phyloP scores from a whole-genome alignment of 2,888 invertebrate species.

The Glomeris marginata region DNA sequence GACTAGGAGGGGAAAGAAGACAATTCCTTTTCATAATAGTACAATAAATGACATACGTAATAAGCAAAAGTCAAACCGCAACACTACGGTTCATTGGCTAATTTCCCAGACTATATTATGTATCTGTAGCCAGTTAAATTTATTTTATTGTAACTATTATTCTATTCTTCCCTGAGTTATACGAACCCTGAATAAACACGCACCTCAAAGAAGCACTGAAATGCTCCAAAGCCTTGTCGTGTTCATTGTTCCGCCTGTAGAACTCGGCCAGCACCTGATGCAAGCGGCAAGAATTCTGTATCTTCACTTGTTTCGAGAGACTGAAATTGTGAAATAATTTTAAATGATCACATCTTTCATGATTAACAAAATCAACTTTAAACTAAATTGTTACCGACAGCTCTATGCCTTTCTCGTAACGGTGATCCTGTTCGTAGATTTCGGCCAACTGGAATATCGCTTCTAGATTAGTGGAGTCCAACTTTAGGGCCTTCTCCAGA shows the following conservation, averaged over 20 bases:
- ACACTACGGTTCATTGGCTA: no score
- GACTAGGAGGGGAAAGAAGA: no score
- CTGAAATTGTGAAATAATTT: no score
- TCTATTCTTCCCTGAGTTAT: no score
- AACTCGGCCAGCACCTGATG: conserved; percentile 52
- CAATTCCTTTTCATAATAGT: no score
- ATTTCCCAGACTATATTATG: no score
- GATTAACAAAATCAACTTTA: neutral
- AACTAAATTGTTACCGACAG: no score
- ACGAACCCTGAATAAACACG: conserved; percentile 18
- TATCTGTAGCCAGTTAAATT: no score
- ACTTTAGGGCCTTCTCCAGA: conserved; percentile 52
- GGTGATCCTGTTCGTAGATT: conserved; percentile 43
- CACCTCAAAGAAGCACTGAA: conserved; percentile 49
- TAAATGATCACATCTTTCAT: no score
- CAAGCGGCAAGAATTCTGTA: conserved; percentile 43
- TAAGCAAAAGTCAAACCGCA: no score
- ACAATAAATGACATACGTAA: no score
- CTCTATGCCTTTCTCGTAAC: conserved; percentile 47
- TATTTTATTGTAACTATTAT: no score
- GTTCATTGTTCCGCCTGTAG: conserved; percentile 43
- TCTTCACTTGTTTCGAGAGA: conserved; percentile 46
- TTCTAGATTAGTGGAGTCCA: conserved; percentile 53
- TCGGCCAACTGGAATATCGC: conserved; percentile 57
- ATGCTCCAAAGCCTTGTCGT: conserved; percentile 52